Percentiles rank a stretch among this genome's conserved stretches.
Evolutionary conservation across 2,888 invertebrate species (phyloP).

Genomic region (Calameuta filiformis): DNA sequence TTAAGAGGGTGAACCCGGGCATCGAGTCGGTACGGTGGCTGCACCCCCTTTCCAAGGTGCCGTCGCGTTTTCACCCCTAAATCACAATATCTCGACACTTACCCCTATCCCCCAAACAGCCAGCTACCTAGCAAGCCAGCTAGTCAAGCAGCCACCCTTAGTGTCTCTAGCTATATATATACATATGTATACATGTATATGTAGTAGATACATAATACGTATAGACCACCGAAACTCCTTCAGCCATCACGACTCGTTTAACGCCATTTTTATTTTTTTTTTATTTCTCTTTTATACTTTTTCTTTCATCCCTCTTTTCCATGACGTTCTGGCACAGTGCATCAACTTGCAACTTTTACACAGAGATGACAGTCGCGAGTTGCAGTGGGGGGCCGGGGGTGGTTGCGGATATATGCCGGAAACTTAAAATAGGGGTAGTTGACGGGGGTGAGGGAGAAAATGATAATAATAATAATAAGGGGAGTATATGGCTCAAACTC

Average conservation of each 20-base stretch:
- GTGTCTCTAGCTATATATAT: neutral
- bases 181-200: neutral
- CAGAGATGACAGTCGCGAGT: neutral
- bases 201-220: neutral
- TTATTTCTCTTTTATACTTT: neutral
- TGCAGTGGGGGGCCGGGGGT: neutral
- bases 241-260: neutral
- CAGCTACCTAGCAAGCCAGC: neutral
- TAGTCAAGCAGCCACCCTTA: neutral
- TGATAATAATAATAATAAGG: neutral
- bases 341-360: neutral
- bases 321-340: neutral
- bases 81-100: conserved; percentile 36
- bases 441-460: conserved; percentile 8
- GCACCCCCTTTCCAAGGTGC: neutral
- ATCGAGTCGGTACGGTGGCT: neutral
- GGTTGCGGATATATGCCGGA: conserved; percentile 13
- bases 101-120: neutral
- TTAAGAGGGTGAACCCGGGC: conserved; percentile 1
- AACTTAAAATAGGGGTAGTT: conserved; percentile 37
- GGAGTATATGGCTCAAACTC: conserved; percentile 9
- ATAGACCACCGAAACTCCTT: neutral
- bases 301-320: neutral
- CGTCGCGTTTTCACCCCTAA: conserved; percentile 29
- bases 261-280: neutral